phyloP scores from a whole-genome alignment of 1,140 invertebrate genomes.

The Drosophila pectinifera region DNA sequence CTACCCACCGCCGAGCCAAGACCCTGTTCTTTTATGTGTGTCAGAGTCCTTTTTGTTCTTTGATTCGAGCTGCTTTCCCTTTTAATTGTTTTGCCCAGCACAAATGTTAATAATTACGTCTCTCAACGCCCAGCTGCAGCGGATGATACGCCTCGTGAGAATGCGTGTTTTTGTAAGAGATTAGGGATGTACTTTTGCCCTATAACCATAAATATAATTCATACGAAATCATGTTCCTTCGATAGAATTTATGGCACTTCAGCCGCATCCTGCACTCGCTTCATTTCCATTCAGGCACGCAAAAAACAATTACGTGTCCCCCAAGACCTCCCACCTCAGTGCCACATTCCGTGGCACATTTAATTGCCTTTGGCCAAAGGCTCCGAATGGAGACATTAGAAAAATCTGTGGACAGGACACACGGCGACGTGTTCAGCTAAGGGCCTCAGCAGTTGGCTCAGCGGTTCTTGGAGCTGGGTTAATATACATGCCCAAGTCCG shows the following conservation, averaged over 20 bases:
- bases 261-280: conserved; percentile 29
- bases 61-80: conserved; percentile 52
- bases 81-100: conserved; percentile 69
- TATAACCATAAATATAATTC: conserved; percentile 78
- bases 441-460: conserved; percentile 52
- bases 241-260: conserved; percentile 66
- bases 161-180: conserved; percentile 14
- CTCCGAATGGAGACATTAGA: conserved; percentile 80
- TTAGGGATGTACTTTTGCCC: conserved; percentile 66
- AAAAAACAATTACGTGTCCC: conserved; percentile 67
- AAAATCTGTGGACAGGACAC: conserved; percentile 76
- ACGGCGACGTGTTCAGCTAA: conserved; percentile 50
- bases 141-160: conserved; percentile 30
- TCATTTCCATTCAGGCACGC: conserved; percentile 65
- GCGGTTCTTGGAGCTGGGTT: background rate
- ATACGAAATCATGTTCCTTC: conserved; percentile 66
- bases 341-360: conserved; percentile 41
- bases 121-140: conserved; percentile 20
- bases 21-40: conserved; percentile 49
- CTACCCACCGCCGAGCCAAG: background rate
- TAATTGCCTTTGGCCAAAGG: conserved; percentile 78
- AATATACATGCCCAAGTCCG: background rate
- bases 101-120: conserved; percentile 78
- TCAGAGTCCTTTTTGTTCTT: conserved; percentile 57
- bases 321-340: background rate